phyloP scores from a whole-genome alignment of 1,140 invertebrate genomes.

The Platyscapa corneri region DNA sequence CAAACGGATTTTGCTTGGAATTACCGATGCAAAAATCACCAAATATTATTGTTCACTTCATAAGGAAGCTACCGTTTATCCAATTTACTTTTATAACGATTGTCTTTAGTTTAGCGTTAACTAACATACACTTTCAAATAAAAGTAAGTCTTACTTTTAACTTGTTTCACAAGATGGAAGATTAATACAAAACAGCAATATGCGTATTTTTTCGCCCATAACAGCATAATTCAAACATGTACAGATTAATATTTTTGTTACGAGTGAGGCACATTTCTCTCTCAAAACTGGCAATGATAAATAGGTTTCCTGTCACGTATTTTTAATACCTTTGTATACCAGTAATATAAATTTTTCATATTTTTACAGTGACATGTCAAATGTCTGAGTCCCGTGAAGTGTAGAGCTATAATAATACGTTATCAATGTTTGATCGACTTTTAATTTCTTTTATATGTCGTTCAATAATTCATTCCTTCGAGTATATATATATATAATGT shows the following conservation, averaged over 20 bases:
- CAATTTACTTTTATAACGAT: too few species aligned
- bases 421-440: constrained; percentile 16
- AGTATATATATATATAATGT: neutral
- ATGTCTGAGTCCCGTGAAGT: neutral
- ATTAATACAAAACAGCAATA: neutral
- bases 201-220: neutral
- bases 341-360: constrained; percentile 7
- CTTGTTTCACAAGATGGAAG: neutral
- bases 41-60: too few species aligned
- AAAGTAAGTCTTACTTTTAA: neutral
- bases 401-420: neutral
- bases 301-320: constrained; percentile 12
- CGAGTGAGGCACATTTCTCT: constrained; percentile 36
- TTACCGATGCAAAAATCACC: too few species aligned
- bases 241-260: constrained; percentile 49
- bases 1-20: too few species aligned
- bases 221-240: constrained; percentile 24
- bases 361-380: constrained; percentile 16
- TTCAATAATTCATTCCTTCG: neutral
- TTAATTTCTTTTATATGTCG: constrained; percentile 3
- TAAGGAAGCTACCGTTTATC: too few species aligned
- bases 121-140: too few species aligned
- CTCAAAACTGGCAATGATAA: constrained; percentile 38
- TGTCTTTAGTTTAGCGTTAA: too few species aligned
- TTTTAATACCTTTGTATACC: constrained; percentile 38